Evolutionary conservation across 2,113 vertebrate genomes (phyloP).

Genomic region (Oostethus manadensis): DNA sequence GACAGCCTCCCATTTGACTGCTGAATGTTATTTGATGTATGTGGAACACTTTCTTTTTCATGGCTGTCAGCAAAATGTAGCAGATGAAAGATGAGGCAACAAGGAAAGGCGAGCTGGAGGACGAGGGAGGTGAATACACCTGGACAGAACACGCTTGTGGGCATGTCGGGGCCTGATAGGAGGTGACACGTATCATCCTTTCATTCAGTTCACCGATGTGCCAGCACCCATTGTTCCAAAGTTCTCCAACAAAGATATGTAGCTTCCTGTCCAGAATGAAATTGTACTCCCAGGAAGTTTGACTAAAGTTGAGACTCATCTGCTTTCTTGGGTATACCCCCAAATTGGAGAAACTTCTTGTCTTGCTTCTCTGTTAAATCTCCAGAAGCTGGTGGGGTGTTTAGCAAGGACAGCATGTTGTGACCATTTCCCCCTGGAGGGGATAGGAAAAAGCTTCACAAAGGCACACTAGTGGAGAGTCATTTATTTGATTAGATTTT

Average conservation of each 20-base stretch:
- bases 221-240: neutral
- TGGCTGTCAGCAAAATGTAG: constrained; percentile 39
- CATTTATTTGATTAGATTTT: constrained; percentile 72
- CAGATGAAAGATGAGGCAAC: constrained; percentile 38
- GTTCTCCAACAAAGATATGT: neutral
- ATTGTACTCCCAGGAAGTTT: neutral
- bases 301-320: constrained; percentile 9
- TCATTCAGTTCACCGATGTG: constrained; percentile 4
- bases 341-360: constrained; percentile 4
- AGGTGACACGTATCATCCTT: constrained; percentile 16
- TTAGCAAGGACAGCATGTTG: constrained; percentile 59
- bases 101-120: constrained; percentile 20
- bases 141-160: constrained; percentile 44
- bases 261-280: neutral
- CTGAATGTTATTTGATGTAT: constrained; percentile 43
- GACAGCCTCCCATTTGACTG: constrained; percentile 31
- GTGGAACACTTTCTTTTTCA: constrained; percentile 26
- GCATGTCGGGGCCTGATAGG: constrained; percentile 17
- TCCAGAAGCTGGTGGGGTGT: constrained; percentile 44
- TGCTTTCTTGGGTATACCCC: neutral
- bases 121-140: constrained; percentile 22
- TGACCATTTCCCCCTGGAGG: constrained; percentile 50
- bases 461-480: constrained; percentile 48
- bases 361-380: constrained; percentile 2
- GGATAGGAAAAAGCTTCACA: constrained; percentile 55